Base-by-base conservation (phyloP, 2,888 invertebrate species). In the Pristionchus arcanus region DNA sequence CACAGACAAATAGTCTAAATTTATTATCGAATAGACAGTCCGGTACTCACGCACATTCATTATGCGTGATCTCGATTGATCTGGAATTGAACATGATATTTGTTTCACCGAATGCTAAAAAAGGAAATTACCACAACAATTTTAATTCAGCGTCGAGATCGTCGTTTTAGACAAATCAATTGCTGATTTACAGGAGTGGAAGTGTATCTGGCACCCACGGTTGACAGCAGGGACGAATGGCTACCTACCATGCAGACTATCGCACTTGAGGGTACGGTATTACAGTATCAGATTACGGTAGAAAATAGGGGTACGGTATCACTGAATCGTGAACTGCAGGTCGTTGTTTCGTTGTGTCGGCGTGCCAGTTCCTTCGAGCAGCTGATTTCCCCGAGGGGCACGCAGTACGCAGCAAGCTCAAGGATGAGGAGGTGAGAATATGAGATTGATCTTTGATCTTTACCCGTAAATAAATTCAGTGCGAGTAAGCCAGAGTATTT, bases 221-320 rank as follows among this genome's bases (percentile, higher is more conserved):
- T 94, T 0, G 94, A 94, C 85, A 94, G 94, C 87, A 89, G 94
- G 31, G 94, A 94, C 66, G 92, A 92, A 11, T 94, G 94, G 94
- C 90, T 94, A 21, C 90, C 94, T 1, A 94, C 94, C 3, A 94
- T 94, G 94, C 89, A 92, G 42, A 93, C 93, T 0, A 94, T 94
- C 34, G 94, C 94, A 9, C 83, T 94, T 34, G 94, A 94, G 84
- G 94, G 94, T 87, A 91, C 90, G 87, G 68, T 28, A 87, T 19
- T 77, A 21, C 37, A 7, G 31, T 34, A 74, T 31, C 21, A 11
- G 63, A n/a, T n/a, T 66, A 66, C 63, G 63, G 63, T 66, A 66
- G 63, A n/a, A n/a, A n/a, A n/a, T 42, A 3, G 42, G 4, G 9
- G 4, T 49, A 49, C 42, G 66, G 55, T 66, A n/a, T n/a, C 21